Conservation (phyloP, 1,140 invertebrate genomes). For the Coptotermes formosanus region DNA sequence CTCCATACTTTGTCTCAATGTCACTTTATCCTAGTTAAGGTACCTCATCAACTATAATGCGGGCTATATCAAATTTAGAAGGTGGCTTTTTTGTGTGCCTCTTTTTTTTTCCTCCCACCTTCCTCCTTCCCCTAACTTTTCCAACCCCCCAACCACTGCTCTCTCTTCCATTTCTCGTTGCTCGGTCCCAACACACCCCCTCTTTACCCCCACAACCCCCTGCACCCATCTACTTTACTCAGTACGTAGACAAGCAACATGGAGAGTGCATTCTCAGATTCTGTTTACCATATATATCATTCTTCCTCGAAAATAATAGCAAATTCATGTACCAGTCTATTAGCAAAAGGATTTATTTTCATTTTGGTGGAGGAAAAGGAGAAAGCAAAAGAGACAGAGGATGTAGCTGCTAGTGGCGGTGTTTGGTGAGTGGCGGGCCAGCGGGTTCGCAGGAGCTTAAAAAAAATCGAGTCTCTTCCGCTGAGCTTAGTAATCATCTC, state of each 20-base stretch:
- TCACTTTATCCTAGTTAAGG: constrained; percentile 29
- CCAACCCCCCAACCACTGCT: neutral
- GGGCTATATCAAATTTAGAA: constrained; percentile 31
- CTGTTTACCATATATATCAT: constrained; percentile 49
- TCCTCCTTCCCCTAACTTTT: neutral
- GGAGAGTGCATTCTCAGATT: constrained; percentile 50
- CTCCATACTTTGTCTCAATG: constrained; percentile 17
- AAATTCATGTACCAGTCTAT: constrained; percentile 53
- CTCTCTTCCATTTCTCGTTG: constrained; percentile 15
- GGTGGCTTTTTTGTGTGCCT: constrained; percentile 32
- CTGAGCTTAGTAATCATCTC: neutral
- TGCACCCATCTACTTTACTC: constrained; percentile 30
- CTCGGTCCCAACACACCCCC: neutral
- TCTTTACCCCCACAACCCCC: neutral
- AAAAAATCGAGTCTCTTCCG: neutral
- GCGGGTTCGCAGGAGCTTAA: neutral
- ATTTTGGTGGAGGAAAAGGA: constrained; percentile 41
- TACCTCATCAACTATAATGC: constrained; percentile 24
- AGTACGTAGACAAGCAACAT: constrained; percentile 24
- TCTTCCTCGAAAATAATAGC: constrained; percentile 53
- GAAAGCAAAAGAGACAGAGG: constrained; percentile 22
- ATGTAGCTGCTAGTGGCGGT: neutral
- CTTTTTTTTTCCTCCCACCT: constrained; percentile 11
- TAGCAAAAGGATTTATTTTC: constrained; percentile 55
- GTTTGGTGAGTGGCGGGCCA: neutral